Conservation (phyloP, 2,113 vertebrate genomes). For the Sander vitreus region DNA sequence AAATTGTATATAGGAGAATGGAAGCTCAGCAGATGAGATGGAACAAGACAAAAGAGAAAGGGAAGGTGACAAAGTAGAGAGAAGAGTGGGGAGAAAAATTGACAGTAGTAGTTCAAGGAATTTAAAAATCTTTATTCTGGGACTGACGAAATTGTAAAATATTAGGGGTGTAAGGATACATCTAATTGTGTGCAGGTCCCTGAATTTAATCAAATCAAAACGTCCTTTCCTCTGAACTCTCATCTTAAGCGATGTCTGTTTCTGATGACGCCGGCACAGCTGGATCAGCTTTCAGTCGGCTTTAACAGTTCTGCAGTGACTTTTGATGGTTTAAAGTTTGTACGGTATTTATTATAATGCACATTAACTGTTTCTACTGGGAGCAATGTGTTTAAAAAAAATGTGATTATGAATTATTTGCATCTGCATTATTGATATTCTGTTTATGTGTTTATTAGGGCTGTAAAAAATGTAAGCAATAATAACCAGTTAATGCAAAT, state of each 20-base stretch:
- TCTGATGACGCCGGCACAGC: background rate
- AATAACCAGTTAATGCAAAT: too few species aligned
- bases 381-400: too few species aligned
- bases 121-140: background rate
- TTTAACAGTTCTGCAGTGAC: background rate
- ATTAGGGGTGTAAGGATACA: too few species aligned
- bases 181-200: too few species aligned
- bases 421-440: too few species aligned
- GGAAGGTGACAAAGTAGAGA: background rate
- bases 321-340: background rate
- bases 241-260: background rate
- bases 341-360: too few species aligned
- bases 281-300: background rate
- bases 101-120: background rate
- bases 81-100: background rate
- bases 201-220: background rate
- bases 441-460: too few species aligned
- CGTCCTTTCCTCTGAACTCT: background rate
- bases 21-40: slow-evolving; percentile 37
- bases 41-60: slow-evolving; percentile 18
- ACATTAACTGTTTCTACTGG: too few species aligned
- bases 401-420: too few species aligned
- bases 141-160: background rate
- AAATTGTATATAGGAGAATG: background rate
- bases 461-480: too few species aligned